Percentiles rank a stretch among this genome's conserved stretches.
phyloP scores from a whole-genome alignment of 2,797 vertebrate species.

The Garrulus glandarius region DNA sequence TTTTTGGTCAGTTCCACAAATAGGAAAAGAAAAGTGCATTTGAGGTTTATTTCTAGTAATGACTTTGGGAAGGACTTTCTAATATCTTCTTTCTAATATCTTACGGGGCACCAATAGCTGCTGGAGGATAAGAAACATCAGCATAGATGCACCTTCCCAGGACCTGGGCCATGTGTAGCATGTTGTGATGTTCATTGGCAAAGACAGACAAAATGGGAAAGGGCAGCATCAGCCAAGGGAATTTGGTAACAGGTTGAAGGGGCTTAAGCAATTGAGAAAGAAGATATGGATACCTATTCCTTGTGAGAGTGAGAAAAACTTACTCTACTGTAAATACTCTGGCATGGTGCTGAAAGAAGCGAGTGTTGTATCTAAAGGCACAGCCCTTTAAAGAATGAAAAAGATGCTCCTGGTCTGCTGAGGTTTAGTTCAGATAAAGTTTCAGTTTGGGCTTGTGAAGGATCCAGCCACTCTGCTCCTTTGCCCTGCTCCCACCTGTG shows the following conservation, averaged over 20 bases:
- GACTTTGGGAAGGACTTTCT: neutral
- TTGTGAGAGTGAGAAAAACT: neutral
- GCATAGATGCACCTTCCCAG: neutral
- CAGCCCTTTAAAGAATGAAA: neutral
- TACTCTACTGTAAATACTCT: neutral
- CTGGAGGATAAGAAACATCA: neutral
- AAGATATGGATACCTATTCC: neutral
- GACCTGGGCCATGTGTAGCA: neutral
- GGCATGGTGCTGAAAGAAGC: neutral
- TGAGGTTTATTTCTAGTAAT: neutral
- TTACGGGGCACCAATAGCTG: neutral
- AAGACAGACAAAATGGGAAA: neutral
- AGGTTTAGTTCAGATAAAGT: neutral
- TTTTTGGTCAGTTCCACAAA: neutral
- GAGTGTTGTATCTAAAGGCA: neutral
- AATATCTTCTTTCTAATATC: neutral
- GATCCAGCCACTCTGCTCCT: neutral
- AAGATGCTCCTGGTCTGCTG: neutral
- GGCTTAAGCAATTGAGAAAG: neutral
- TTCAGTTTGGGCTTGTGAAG: neutral
- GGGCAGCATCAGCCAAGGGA: neutral
- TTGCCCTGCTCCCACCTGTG: neutral
- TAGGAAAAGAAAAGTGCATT: rapidly evolving
- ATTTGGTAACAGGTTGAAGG: neutral
- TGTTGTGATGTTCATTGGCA: neutral